phyloP scores from a whole-genome alignment of 2,113 vertebrate genomes.

The Etheostoma spectabile region DNA sequence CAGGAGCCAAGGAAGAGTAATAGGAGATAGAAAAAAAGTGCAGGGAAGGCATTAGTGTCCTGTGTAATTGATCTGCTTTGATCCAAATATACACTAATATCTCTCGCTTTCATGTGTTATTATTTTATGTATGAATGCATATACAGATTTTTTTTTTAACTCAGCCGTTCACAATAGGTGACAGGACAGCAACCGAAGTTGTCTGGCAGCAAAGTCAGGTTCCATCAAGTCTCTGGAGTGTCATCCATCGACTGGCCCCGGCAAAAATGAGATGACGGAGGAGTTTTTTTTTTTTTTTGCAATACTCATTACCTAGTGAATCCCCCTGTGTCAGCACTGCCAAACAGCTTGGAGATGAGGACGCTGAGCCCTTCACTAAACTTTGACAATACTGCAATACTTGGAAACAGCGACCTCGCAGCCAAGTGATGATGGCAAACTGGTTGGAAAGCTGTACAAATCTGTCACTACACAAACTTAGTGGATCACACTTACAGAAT shows the following conservation, averaged over 20 bases:
- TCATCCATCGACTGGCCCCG: conserved; percentile 60
- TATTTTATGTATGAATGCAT: background rate
- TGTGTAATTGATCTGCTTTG: conserved; percentile 59
- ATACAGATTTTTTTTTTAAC: background rate
- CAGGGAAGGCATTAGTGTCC: conserved; percentile 57
- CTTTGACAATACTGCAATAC: conserved; percentile 72
- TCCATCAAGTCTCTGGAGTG: conserved; percentile 62
- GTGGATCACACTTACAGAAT: background rate
- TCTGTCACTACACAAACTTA: background rate
- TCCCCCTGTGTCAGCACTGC: conserved; percentile 72
- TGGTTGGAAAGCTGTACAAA: conserved; percentile 21
- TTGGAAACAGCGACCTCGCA: conserved; percentile 51
- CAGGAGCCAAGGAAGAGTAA: conserved; percentile 45
- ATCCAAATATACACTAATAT: conserved; percentile 14
- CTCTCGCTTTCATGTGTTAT: background rate
- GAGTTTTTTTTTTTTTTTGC: conserved; percentile 67
- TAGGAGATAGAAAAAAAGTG: conserved; percentile 23
- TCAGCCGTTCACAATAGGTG: conserved; percentile 41
- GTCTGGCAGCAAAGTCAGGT: conserved; percentile 62
- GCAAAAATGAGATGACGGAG: conserved; percentile 76
- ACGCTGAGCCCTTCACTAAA: conserved; percentile 68
- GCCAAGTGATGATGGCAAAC: conserved; percentile 31
- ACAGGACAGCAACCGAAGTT: conserved; percentile 31
- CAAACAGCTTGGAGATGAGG: conserved; percentile 63
- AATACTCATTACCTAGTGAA: conserved; percentile 69